Base-by-base conservation (phyloP, 23 tunicate species). In the Ciona savignyi region DNA sequence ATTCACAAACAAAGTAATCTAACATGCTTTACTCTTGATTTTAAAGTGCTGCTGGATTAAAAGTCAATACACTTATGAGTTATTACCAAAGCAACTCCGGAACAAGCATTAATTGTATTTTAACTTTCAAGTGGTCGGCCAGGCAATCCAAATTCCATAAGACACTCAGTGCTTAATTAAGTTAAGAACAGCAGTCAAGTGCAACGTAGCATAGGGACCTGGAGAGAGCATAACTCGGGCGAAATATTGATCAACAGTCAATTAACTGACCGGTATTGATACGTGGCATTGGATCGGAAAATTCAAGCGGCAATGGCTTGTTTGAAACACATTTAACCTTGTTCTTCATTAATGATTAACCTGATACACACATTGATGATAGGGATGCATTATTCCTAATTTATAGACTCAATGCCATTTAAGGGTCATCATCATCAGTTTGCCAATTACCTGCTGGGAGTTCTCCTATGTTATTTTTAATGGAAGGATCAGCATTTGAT, bases 401-500 rank as follows among this genome's bases (percentile, higher is more conserved):
- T n/a, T n/a, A n/a, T n/a, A n/a, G n/a, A n/a, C n/a, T n/a, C n/a
- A n/a, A n/a, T n/a, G n/a, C n/a, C n/a, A n/a, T n/a, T n/a, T n/a
- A n/a, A n/a, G n/a, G n/a, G n/a, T n/a, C n/a, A n/a, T n/a, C n/a
- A n/a, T n/a, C n/a, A n/a, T n/a, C n/a, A n/a, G n/a, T n/a, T n/a
- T n/a, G n/a, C n/a, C n/a, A n/a, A n/a, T n/a, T 63, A 91, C 97
- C 97, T 34, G 78, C 1, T 6, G 97, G 86, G 1, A 70, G 27
- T 76, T 91, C 97, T 23, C 86, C 86, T 42, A 84, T 25, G 6
- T 76, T 80, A 62, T 85, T 91, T 60, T 85, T 91, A 21, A 85
- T 67, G 22, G 91, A 56, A 3, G 92, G 92, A 60, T 91, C 97
- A 3, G 86, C 97, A 26, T 62, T 66, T 32, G 74, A 63, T 71